Conservation (phyloP, 2,888 invertebrate genomes). For the Esperia sulphurella region DNA sequence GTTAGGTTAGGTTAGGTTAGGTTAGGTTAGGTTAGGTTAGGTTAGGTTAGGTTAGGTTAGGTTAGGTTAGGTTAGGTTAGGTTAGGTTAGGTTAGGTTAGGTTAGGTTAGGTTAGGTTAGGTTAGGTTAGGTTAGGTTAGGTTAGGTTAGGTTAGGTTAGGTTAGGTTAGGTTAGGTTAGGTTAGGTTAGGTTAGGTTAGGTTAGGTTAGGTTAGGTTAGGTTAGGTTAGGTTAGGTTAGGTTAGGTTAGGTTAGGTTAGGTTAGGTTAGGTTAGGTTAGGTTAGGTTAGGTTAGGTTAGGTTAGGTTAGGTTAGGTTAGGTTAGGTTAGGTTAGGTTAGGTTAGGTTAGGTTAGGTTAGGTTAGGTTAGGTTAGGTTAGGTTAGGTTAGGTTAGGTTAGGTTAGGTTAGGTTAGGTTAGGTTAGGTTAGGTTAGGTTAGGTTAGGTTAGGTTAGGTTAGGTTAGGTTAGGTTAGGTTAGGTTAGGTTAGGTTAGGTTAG, state of each 20-base stretch:
- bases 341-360: conserved; percentile 12
- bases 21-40: conserved; percentile 14
- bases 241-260: conserved; percentile 14
- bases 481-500: conserved; percentile 13
- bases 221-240: conserved; percentile 12
- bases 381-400: conserved; percentile 12
- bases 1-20: conserved; percentile 14
- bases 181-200: conserved; percentile 15
- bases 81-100: conserved; percentile 12
- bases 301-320: conserved; percentile 8
- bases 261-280: conserved; percentile 15
- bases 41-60: conserved; percentile 13
- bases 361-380: conserved; percentile 13
- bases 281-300: conserved; percentile 14
- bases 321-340: conserved; percentile 12
- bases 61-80: conserved; percentile 16
- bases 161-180: conserved; percentile 17
- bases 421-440: conserved; percentile 14
- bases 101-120: conserved; percentile 13
- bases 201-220: conserved; percentile 12
- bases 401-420: conserved; percentile 9
- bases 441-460: conserved; percentile 13
- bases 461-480: conserved; percentile 13
- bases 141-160: conserved; percentile 14
- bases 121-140: conserved; percentile 10